Evolutionary conservation across 2,113 vertebrate species (phyloP).

Genomic region (Notiomystis cincta): DNA sequence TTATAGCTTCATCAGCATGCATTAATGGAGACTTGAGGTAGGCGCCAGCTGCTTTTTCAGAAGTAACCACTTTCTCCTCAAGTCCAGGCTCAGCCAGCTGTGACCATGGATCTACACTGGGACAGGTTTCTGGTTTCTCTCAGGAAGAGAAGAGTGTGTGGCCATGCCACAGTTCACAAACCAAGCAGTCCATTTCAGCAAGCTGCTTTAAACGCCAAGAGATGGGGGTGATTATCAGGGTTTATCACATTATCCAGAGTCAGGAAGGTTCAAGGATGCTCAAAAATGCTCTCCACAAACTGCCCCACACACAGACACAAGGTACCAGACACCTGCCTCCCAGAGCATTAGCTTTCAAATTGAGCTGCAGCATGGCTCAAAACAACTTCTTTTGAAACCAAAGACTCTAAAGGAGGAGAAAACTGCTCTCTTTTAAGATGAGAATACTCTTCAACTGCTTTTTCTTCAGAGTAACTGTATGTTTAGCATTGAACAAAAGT

Average conservation of each 20-base stretch:
- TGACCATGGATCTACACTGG: neutral
- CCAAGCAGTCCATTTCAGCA: neutral
- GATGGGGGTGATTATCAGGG: neutral
- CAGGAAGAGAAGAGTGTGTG: neutral
- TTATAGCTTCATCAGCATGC: neutral
- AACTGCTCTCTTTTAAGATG: neutral
- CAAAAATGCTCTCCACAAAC: neutral
- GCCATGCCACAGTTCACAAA: neutral
- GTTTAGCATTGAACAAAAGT: neutral
- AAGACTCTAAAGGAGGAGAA: neutral
- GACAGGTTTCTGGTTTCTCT: neutral
- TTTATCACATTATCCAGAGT: neutral
- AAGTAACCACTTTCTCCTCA: neutral
- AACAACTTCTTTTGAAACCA: neutral
- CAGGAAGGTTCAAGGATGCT: neutral
- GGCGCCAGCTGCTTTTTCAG: neutral
- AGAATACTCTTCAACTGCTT: neutral
- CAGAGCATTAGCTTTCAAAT: neutral
- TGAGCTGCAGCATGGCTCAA: neutral
- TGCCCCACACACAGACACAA: neutral
- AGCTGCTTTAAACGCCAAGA: neutral
- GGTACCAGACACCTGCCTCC: neutral
- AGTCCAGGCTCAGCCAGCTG: neutral
- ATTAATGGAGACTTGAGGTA: neutral
- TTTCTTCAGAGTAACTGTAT: neutral